Percentiles rank a stretch among this genome's conserved stretches.
Evolutionary conservation across 1,140 invertebrate species (phyloP).

Genomic region (Trichonephila clavipes): DNA sequence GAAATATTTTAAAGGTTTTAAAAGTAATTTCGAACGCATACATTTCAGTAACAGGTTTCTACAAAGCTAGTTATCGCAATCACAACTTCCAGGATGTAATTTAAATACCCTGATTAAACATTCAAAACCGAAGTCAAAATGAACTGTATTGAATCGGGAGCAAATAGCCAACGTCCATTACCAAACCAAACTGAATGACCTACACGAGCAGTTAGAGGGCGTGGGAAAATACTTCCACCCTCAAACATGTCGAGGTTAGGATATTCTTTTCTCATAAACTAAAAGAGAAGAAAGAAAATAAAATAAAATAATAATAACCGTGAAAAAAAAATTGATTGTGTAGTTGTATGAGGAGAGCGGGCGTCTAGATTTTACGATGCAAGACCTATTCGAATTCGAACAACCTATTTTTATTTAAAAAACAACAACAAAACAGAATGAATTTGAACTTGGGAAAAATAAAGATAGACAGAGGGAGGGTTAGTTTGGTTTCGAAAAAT

Average conservation of each 20-base stretch:
- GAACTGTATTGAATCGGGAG: slow-evolving; percentile 23
- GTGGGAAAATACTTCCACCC: slow-evolving; percentile 32
- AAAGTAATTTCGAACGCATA: too few species aligned
- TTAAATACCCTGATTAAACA: background rate
- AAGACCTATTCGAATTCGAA: background rate
- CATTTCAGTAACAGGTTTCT: background rate
- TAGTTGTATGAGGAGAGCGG: background rate
- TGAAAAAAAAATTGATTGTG: slow-evolving; percentile 3
- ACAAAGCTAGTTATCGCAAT: background rate
- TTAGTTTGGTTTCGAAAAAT: slow-evolving; percentile 15
- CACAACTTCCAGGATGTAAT: background rate
- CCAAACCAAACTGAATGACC: background rate
- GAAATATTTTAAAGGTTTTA: too few species aligned
- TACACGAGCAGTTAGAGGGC: background rate
- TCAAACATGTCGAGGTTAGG: background rate
- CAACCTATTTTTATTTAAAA: background rate
- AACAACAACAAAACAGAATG: background rate
- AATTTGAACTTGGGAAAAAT: background rate
- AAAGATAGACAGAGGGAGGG: background rate
- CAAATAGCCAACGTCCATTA: slow-evolving; percentile 15
- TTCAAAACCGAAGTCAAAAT: background rate
- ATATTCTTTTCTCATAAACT: background rate
- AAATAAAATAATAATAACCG: background rate
- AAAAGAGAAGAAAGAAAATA: background rate
- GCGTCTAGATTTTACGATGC: slow-evolving; percentile 35